These are phyloP conservation scores for Heliothis virescens DNA, from an alignment of 1,140 invertebrate genomes.

Conservation along the genomic window DNA sequence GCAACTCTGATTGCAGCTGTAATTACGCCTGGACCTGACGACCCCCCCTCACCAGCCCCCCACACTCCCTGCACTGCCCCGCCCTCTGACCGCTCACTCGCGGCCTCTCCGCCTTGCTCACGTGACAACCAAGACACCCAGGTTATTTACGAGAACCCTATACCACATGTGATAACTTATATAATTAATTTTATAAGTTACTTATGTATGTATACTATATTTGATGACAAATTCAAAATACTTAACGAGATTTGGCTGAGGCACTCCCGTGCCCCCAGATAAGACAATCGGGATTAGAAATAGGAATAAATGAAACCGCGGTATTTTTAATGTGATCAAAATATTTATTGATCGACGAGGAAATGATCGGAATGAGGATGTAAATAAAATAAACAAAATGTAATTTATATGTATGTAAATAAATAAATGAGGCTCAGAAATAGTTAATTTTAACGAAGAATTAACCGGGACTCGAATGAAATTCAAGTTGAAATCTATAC, in stretches of 20 bases:
- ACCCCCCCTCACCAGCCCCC: background rate
- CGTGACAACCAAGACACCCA: background rate
- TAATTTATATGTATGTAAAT: too few relatives aligned
- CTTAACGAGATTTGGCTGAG: too few relatives aligned
- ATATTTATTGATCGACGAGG: conserved; percentile 17
- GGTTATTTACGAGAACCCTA: background rate
- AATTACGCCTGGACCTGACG: conserved; percentile 2
- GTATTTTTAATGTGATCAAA: background rate
- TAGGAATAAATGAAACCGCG: too few relatives aligned
- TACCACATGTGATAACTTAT: too few relatives aligned
- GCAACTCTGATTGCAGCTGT: conserved; percentile 28
- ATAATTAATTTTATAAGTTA: too few relatives aligned
- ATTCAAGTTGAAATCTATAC: conserved; percentile 57
- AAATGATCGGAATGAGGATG: conserved; percentile 53
- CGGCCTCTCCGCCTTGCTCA: background rate
- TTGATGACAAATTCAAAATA: too few relatives aligned
- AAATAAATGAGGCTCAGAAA: conserved; percentile 65
- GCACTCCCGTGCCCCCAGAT: too few relatives aligned
- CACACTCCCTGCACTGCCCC: background rate
- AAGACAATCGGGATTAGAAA: too few relatives aligned
- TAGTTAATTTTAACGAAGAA: conserved; percentile 67
- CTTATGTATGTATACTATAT: too few relatives aligned
- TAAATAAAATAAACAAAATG: too few relatives aligned
- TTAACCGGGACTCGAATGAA: conserved; percentile 60
- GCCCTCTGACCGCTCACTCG: background rate